These are phyloP conservation scores for Troides oblongomaculatus DNA, from an alignment of 2,888 invertebrate genomes.

Conservation along the genomic window DNA sequence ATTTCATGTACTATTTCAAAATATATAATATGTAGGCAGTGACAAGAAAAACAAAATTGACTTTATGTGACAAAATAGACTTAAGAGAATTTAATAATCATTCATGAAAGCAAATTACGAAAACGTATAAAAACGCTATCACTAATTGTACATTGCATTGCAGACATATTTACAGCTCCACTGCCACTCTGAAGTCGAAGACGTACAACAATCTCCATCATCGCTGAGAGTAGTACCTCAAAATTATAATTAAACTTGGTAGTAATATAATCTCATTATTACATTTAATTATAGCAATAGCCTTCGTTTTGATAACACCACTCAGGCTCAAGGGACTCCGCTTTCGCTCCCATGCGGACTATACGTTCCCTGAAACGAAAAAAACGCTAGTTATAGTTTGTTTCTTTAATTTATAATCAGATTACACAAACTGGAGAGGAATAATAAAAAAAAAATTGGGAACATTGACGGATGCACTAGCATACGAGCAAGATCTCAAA, in stretches of 20 bases:
- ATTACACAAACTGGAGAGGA: too few species aligned
- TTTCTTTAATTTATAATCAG: too few species aligned
- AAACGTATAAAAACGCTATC: conserved; percentile 2
- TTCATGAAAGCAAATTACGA: conserved; percentile 5
- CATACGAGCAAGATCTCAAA: too few species aligned
- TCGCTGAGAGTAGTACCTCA: neutral
- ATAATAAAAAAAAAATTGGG: too few species aligned
- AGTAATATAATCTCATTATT: conserved; percentile 1
- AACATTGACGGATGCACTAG: too few species aligned
- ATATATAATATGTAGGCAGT: neutral
- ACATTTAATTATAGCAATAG: conserved; percentile 71
- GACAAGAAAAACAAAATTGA: neutral
- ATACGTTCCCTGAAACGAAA: conserved; percentile 82
- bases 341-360: conserved; percentile 83
- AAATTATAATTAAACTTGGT: neutral
- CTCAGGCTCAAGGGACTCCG: conserved; percentile 89
- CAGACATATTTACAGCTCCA: neutral
- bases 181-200: neutral
- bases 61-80: neutral
- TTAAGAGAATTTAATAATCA: neutral
- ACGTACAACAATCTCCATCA: conserved; percentile 1
- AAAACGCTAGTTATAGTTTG: conserved; percentile 7
- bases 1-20: neutral
- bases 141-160: neutral
- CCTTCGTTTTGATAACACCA: conserved; percentile 93